Percentiles rank a stretch among this genome's conserved stretches.
Evolutionary conservation across 2,113 vertebrate species (phyloP).

Genomic region (Equus quagga): DNA sequence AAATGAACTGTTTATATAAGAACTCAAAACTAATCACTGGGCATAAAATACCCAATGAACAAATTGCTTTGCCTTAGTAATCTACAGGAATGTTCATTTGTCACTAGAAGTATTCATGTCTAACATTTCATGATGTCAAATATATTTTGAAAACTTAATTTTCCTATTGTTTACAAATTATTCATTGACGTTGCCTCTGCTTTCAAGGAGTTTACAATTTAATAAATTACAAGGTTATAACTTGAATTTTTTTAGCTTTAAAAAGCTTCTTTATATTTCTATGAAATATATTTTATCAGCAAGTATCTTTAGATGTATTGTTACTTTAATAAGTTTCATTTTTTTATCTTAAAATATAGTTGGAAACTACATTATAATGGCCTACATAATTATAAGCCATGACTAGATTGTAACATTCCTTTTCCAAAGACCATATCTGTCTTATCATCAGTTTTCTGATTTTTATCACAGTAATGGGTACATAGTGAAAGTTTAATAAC

Average conservation of each 20-base stretch:
- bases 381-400: not conserved
- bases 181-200: not conserved
- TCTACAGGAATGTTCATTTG: not conserved
- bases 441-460: not conserved
- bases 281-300: not conserved
- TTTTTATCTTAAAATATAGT: constrained; percentile 19
- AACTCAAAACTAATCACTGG: not conserved
- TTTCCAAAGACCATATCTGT: not conserved
- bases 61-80: not conserved
- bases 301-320: not conserved
- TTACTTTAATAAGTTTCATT: not conserved
- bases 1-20: not conserved
- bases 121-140: not conserved
- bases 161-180: not conserved
- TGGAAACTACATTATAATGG: not conserved
- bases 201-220: constrained; percentile 27
- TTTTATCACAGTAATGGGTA: not conserved
- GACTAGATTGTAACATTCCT: not conserved
- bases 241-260: not conserved
- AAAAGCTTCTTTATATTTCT: not conserved
- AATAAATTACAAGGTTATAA: not conserved
- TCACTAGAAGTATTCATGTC: not conserved
- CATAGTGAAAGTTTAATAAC: not conserved
- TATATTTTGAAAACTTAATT: not conserved
- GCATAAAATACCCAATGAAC: not conserved